Evolutionary conservation across 2,113 vertebrate species (phyloP), one percentile per base, ranked within the genome.

Genomic region (Centropus unirufus): DNA sequence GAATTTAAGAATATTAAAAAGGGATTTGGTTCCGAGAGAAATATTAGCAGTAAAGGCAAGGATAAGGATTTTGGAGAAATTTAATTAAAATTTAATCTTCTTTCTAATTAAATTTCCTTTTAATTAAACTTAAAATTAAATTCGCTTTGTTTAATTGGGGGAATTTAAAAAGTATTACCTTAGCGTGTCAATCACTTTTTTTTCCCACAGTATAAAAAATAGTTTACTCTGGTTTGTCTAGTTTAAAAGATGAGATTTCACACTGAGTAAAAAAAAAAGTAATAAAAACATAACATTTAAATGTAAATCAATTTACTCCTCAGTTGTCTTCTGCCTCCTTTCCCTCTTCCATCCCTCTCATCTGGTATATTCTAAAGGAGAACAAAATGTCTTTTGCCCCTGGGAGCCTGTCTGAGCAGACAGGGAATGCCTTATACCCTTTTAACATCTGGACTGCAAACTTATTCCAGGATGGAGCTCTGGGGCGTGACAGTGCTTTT

Each of bases 11-110:
- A 98, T 98, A 98, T 98, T 98, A 98, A 98, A 97, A 97, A 98
- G 97, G 98, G 98, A 98, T 98, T 98, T 98, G 95, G 96, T 97
- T 98, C 97, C 15, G 92, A 98, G 97, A 97, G 98, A 98, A 98
- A 98, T 98, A 98, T 98, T 98, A 98, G 97, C 98, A 97, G 92
- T 96, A 97, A 98, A 98, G 97, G 96, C 94, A 91, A 92, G 97
- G 97, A 96, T 97, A 97, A 98, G 97, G 97, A 98, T 98, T 98
- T 98, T 98, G 96, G 93, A 97, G 97, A 98, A 98, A 98, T 98
- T 98, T 98, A 98, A 98, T 98, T 98, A 98, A 98, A 98, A 97
- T 98, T 98, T 98, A 98, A 98, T 98, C 98, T 98, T 97, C 98
- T 97, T 98, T 97, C 97, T 98, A 98, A 98, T 98, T 98, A 98